Evolutionary conservation across 1,140 invertebrate genomes (phyloP).

Genomic region (Drosophila biarmipes): DNA sequence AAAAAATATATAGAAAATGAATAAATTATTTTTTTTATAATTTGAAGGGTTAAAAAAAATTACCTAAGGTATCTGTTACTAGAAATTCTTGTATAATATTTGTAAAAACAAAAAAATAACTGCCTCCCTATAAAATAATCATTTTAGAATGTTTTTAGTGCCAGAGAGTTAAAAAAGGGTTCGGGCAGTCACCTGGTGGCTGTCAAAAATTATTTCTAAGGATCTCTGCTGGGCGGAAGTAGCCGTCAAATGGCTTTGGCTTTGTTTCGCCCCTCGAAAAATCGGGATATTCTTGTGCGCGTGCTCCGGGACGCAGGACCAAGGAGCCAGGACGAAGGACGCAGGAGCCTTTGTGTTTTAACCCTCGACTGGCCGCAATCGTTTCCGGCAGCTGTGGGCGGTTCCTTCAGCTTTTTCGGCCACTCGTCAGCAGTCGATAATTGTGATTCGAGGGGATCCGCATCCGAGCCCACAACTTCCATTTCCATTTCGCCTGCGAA

Average conservation of each 20-base stretch:
- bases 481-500: slow-evolving; percentile 44
- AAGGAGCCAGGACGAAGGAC: neutral
- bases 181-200: slow-evolving; percentile 40
- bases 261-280: slow-evolving; percentile 44
- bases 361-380: slow-evolving; percentile 41
- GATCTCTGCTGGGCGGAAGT: slow-evolving; percentile 53
- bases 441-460: slow-evolving; percentile 38
- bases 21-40: no score
- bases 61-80: no score
- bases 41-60: no score
- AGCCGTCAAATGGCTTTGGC: slow-evolving; percentile 60
- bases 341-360: slow-evolving; percentile 32
- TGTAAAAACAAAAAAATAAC: no score
- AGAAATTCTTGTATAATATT: no score
- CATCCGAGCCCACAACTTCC: slow-evolving; percentile 8
- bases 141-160: neutral
- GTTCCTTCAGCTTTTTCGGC: slow-evolving; percentile 52
- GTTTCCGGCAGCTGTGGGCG: slow-evolving; percentile 83
- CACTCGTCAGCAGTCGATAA: slow-evolving; percentile 49
- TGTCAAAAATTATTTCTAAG: slow-evolving; percentile 33
- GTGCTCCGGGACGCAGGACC: slow-evolving; percentile 31
- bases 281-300: slow-evolving; percentile 39
- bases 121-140: neutral
- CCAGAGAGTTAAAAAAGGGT: neutral
- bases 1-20: no score